These are phyloP conservation scores for Drosophila melanica DNA, from an alignment of 1,140 invertebrate species.

Conservation along the genomic window DNA sequence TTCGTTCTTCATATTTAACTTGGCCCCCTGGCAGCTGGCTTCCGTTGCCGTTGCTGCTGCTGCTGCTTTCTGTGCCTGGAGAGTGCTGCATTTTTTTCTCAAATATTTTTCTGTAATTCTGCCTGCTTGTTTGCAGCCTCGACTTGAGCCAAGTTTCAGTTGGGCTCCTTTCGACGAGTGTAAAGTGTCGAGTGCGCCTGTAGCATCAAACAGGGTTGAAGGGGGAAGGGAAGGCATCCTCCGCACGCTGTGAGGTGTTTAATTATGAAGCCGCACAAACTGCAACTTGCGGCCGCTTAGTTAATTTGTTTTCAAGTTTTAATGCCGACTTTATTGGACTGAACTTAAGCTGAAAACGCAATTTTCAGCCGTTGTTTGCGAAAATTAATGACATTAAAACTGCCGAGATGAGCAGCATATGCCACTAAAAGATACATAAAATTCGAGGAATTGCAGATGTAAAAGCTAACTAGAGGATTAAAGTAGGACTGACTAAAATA, in stretches of 20 bases:
- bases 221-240: background rate
- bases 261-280: slow-evolving; percentile 47
- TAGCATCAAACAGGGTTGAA: background rate
- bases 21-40: slow-evolving; percentile 30
- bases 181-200: slow-evolving; percentile 58
- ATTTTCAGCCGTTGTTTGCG: slow-evolving; percentile 8
- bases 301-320: slow-evolving; percentile 54
- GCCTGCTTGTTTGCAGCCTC: slow-evolving; percentile 59
- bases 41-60: slow-evolving; percentile 24
- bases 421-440: no score
- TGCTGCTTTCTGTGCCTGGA: slow-evolving; percentile 15
- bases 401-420: slow-evolving; percentile 9
- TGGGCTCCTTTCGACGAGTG: slow-evolving; percentile 34
- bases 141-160: slow-evolving; percentile 36
- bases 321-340: slow-evolving; percentile 39
- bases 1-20: slow-evolving; percentile 53
- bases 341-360: slow-evolving; percentile 14
- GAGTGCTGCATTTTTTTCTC: slow-evolving; percentile 37
- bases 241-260: slow-evolving; percentile 34
- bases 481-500: no score
- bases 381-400: slow-evolving; percentile 34
- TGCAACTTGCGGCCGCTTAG: slow-evolving; percentile 36
- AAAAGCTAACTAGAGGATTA: no score
- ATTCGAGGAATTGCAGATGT: no score
- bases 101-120: slow-evolving; percentile 73